These are phyloP conservation scores for Pantherophis guttatus DNA, from an alignment of 2,113 vertebrate genomes.

Conservation along the genomic window DNA sequence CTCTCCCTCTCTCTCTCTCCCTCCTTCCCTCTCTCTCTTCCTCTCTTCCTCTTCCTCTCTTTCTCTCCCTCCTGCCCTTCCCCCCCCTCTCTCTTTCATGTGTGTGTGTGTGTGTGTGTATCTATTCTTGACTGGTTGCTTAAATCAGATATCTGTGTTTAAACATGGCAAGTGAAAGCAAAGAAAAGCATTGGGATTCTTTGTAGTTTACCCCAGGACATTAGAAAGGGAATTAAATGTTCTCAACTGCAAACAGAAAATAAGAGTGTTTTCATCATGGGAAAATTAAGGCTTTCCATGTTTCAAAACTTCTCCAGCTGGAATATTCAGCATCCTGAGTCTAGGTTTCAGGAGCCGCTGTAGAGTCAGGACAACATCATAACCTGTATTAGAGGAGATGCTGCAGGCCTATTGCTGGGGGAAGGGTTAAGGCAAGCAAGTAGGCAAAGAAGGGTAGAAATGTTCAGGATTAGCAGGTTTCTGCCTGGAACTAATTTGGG, in stretches of 20 bases:
- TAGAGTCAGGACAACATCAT: neutral
- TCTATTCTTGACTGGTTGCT: neutral
- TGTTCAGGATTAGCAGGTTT: neutral
- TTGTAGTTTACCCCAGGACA: neutral
- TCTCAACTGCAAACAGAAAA: neutral
- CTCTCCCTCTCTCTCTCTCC: no score
- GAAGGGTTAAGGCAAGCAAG: neutral
- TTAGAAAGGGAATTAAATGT: neutral
- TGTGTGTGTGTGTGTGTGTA: neutral
- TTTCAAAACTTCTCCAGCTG: neutral
- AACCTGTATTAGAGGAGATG: neutral
- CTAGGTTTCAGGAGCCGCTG: neutral
- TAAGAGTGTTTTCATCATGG: neutral
- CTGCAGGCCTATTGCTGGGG: neutral
- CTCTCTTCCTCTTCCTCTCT: no score
- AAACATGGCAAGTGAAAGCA: neutral
- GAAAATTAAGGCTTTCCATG: neutral
- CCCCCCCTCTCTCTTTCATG: no score
- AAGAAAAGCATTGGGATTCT: neutral
- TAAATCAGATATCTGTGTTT: neutral
- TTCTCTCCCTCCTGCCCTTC: rapidly evolving
- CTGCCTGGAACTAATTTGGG: neutral
- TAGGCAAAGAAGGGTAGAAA: neutral
- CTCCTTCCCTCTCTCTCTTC: no score
- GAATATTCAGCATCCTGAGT: neutral